Evolutionary conservation across 1,140 invertebrate genomes (phyloP).

Genomic region (Trichonephila clavipes): DNA sequence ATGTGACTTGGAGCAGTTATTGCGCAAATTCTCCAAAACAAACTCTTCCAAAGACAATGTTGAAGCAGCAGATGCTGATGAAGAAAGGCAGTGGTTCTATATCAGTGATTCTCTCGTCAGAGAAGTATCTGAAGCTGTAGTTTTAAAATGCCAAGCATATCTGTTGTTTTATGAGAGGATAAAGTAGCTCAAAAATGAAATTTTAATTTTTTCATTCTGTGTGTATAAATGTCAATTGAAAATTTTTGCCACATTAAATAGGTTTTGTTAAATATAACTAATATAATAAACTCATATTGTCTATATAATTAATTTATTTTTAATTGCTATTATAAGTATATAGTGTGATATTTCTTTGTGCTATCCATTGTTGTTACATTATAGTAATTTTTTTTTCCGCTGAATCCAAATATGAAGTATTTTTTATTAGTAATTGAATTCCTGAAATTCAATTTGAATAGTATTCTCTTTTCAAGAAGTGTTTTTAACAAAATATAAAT

Average conservation of each 20-base stretch:
- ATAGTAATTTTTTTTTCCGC: too few relatives aligned
- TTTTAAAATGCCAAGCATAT: constrained; percentile 95
- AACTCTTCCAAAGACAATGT: neutral
- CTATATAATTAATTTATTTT: neutral
- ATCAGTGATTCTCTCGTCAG: constrained; percentile 93
- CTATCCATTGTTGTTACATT: too few relatives aligned
- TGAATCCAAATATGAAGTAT: too few relatives aligned
- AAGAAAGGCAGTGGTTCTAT: constrained; percentile 93
- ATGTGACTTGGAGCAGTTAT: constrained; percentile 78
- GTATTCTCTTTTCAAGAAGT: too few relatives aligned
- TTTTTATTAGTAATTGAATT: too few relatives aligned
- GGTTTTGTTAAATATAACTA: neutral
- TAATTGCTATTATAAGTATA: neutral
- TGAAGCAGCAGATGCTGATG: constrained; percentile 56
- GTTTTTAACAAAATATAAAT: too few relatives aligned
- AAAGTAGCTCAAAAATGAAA: constrained; percentile 20
- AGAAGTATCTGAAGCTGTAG: constrained; percentile 89
- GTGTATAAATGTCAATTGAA: neutral
- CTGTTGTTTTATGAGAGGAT: constrained; percentile 97
- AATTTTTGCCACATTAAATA: neutral
- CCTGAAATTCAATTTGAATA: too few relatives aligned
- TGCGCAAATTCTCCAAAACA: constrained; percentile 77
- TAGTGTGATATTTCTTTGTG: neutral
- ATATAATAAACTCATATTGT: neutral
- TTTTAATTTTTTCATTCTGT: neutral